Conservation (phyloP, 2,113 vertebrate species). For the Murina feae region DNA sequence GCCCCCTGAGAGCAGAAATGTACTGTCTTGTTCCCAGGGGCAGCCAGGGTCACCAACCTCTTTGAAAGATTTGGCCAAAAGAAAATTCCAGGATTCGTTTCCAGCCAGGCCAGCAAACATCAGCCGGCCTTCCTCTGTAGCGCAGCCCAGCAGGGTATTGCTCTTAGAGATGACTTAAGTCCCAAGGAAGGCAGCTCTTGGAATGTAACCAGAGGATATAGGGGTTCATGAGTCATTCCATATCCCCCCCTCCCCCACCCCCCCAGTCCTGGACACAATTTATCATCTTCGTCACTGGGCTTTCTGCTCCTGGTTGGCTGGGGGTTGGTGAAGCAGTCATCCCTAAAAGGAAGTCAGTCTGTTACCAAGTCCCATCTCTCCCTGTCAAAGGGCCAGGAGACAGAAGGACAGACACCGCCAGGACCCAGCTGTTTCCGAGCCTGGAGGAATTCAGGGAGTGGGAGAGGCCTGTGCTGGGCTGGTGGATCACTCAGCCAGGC, state of each 20-base stretch:
- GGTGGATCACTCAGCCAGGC: neutral
- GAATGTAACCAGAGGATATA: conserved; percentile 14
- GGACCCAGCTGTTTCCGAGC: conserved; percentile 26
- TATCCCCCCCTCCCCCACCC: neutral
- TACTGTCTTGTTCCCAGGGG: neutral
- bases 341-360: conserved; percentile 70
- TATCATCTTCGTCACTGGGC: conserved; percentile 27
- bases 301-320: conserved; percentile 44
- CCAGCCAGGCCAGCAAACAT: neutral
- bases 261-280: neutral
- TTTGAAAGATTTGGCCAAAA: neutral
- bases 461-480: neutral
- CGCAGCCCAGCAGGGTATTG: neutral
- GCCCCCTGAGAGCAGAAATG: neutral
- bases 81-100: neutral
- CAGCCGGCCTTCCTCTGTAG: neutral
- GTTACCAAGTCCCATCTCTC: neutral
- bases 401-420: conserved; percentile 2
- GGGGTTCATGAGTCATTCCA: conserved; percentile 53
- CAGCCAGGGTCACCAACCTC: neutral
- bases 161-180: conserved; percentile 29
- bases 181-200: conserved; percentile 37
- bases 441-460: neutral
- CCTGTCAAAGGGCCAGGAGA: conserved; percentile 1
- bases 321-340: neutral